Evolutionary conservation across 2,888 invertebrate genomes (phyloP), one percentile per base, ranked within the genome.

Genomic region (Lymantria monacha): DNA sequence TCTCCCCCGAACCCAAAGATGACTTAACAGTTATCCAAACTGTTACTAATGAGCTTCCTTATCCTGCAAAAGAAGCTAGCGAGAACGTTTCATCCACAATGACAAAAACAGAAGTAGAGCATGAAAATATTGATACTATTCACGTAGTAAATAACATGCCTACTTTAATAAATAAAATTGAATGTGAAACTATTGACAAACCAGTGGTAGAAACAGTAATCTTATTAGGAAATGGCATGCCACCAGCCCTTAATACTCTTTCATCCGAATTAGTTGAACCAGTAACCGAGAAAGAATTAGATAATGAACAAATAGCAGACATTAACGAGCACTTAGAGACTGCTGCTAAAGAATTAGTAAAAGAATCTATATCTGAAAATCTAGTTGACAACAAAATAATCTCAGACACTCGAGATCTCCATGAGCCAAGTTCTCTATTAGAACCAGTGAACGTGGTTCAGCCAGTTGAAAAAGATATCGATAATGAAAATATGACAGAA

Each of bases 271-370:
- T 30, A 44, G 36, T 30, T 36, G 59, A 48, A 45, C 14, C 9
- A 9, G 7, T 9, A 13, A 9, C 14, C 7, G 53, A 51, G 30
- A 43, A 42, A 36, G 36, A 41, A 14, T 14, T 13, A 14, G 41
- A 41, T 7, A 33, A 14, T 41, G 42, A 43, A 22, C 38, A 38
- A 10, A n/a, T 22, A 8, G 44, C 40, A 43, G 41, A 66, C 36
- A 58, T 63, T n/a, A 63, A 61, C 22, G 60, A 66, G 30, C 48
- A 53, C 12, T 77, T 76, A 14, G 56, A 72, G 11, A 75, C 81
- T 0, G 74, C 74, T n/a, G 74, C 74, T n/a, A 74, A 79, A 31
- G 14, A 47, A 37, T 33, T 43, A 30, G 40, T 31, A 22, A 43
- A 48, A 33, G 43, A 40, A 37, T 14, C 30, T 36, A 31, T 44